These are phyloP conservation scores for Tapirus terrestris DNA, from an alignment of 2,113 vertebrate genomes.

Conservation along the genomic window DNA sequence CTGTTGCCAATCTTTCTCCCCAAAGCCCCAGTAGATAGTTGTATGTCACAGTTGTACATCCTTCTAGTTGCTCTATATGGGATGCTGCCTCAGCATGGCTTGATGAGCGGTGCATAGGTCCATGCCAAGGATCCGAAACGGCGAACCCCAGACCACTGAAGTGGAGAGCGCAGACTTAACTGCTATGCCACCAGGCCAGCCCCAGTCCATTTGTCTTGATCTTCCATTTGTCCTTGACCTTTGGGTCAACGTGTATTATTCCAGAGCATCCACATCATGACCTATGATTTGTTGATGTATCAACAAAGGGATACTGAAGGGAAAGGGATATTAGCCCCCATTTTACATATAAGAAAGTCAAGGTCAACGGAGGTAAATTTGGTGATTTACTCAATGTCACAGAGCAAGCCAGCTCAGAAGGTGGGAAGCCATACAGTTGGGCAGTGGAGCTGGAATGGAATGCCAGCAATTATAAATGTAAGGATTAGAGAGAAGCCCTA, in stretches of 20 bases:
- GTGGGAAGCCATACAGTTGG: neutral
- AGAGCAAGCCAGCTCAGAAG: neutral
- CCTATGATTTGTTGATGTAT: neutral
- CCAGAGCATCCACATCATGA: neutral
- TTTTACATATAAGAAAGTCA: slow-evolving; percentile 12
- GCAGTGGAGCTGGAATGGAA: neutral
- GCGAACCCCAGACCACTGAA: too few relatives aligned
- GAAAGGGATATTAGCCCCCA: neutral
- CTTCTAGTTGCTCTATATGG: too few relatives aligned
- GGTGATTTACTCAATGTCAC: neutral
- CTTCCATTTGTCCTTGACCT: neutral
- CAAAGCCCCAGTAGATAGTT: too few relatives aligned
- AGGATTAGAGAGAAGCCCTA: slow-evolving; percentile 1
- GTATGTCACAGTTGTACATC: too few relatives aligned
- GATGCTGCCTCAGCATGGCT: too few relatives aligned
- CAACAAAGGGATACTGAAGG: neutral
- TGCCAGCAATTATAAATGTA: neutral
- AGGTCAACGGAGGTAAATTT: neutral
- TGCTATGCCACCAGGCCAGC: too few relatives aligned
- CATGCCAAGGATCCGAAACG: too few relatives aligned
- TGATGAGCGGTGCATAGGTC: too few relatives aligned
- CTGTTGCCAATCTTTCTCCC: too few relatives aligned
- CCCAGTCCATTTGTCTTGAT: neutral
- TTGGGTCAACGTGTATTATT: neutral
- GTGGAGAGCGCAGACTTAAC: too few relatives aligned